Evolutionary conservation across 2,888 invertebrate genomes (phyloP).

Genomic region (Luperina nickerlii): DNA sequence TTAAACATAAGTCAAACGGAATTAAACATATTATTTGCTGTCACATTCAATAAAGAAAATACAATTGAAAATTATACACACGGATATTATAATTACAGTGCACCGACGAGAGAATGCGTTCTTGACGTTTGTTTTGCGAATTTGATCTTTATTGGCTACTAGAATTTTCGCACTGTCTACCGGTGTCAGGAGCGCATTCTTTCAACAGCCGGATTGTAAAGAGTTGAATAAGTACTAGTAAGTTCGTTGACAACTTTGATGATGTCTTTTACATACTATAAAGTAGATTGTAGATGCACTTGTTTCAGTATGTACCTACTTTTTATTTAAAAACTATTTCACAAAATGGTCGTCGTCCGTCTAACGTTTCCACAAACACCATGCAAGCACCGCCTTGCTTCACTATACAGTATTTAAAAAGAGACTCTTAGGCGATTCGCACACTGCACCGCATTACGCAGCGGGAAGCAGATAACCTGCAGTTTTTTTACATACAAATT

Average conservation of each 20-base stretch:
- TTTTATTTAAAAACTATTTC: slow-evolving; percentile 20
- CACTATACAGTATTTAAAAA: not conserved
- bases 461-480: too few relatives aligned
- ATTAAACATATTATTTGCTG: slow-evolving; percentile 31
- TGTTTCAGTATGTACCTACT: slow-evolving; percentile 23
- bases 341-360: not conserved
- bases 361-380: not conserved
- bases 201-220: not conserved
- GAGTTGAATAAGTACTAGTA: slow-evolving; percentile 9
- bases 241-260: slow-evolving; percentile 16
- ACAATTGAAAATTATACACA: slow-evolving; percentile 44
- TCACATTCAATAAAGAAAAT: slow-evolving; percentile 45
- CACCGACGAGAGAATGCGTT: not conserved
- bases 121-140: not conserved
- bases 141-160: not conserved
- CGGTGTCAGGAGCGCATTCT: not conserved
- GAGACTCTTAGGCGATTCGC: not conserved
- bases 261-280: slow-evolving; percentile 13
- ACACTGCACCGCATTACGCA: too few relatives aligned
- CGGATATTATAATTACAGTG: slow-evolving; percentile 13
- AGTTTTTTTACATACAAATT: too few relatives aligned
- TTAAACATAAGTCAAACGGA: slow-evolving; percentile 57
- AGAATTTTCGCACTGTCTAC: not conserved
- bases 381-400: not conserved
- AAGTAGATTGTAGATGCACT: not conserved